Base-by-base conservation (phyloP, 2,113 vertebrate species). In the Hippotragus niger region DNA sequence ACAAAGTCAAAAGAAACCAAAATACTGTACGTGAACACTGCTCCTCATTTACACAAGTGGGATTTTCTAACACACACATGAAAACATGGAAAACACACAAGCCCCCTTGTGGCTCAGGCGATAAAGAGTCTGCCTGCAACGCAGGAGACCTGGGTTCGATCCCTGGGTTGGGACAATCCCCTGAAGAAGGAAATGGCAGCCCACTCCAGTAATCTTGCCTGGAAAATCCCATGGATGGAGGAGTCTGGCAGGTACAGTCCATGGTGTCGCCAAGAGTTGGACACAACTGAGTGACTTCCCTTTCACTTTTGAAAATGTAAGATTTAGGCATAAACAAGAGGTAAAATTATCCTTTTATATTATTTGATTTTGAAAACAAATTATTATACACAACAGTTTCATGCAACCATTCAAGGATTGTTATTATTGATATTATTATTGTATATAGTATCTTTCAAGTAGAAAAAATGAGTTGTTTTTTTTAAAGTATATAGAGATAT, bases 181-280 rank as follows among this genome's bases (percentile, higher is more conserved):
- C 67, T 71, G n/a, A 71, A 71, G n/a, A 40, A 71, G 19, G 67
- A 40, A 40, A 71, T 40, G 19, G 67, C 19, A 40, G 5, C 67
- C 67, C 10, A 71, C n/a, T 71, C 67, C n/a, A 71, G n/a, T 71
- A 71, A 12, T 40, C 67, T 71, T 40, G 67, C 67, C n/a, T 71
- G 67, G 67, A 71, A 21, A 71, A 71, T 71, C n/a, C n/a, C 67
- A 71, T 36, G 67, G n/a, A 36, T 23, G n/a, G n/a, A 71, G n/a
- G n/a, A 23, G n/a, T 6, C n/a, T 40, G n/a, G 67, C n/a, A 71
- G 19, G 67, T 23, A 40, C 10, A 71, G n/a, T 23, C 10, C n/a
- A 40, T 12, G 67, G n/a, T n/a, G 67, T 71, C 0, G 0, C n/a
- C n/a, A 71, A 71, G 67, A 71, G 19, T 71, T 1, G 0, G n/a